These are phyloP conservation scores for Anthonomus grandis DNA, from an alignment of 1,140 invertebrate species.

Conservation along the genomic window DNA sequence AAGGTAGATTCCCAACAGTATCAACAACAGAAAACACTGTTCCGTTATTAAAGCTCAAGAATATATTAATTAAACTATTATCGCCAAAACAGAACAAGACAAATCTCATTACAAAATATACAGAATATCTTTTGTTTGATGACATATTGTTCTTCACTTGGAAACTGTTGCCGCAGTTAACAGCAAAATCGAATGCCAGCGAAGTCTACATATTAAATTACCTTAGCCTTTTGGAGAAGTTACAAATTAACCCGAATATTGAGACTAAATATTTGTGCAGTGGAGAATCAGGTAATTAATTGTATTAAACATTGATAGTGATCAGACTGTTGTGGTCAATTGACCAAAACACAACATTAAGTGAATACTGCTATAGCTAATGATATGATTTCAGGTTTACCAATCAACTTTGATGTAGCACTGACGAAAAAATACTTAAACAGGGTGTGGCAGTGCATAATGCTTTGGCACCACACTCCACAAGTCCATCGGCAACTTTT, in stretches of 20 bases:
- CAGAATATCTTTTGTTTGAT: constrained; percentile 60
- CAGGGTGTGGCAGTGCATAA: constrained; percentile 67
- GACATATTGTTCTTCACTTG: constrained; percentile 62
- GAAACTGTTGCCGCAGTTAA: constrained; percentile 55
- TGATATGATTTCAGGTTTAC: background rate
- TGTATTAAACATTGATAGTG: too few relatives aligned
- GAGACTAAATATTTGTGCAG: constrained; percentile 49
- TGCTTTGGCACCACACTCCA: constrained; percentile 64
- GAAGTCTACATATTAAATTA: constrained; percentile 68
- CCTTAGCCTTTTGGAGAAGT: constrained; percentile 62
- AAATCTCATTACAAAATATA: constrained; percentile 57
- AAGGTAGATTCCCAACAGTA: constrained; percentile 63
- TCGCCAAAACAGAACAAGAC: constrained; percentile 53
- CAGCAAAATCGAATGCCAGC: constrained; percentile 56
- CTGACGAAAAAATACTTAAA: constrained; percentile 53
- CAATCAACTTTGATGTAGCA: constrained; percentile 41
- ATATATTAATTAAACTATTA: constrained; percentile 57
- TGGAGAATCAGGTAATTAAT: constrained; percentile 44
- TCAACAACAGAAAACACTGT: constrained; percentile 54
- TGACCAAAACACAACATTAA: too few relatives aligned
- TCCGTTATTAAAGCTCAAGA: constrained; percentile 59
- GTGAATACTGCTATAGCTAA: background rate
- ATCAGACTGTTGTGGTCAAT: too few relatives aligned
- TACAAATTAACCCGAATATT: constrained; percentile 43
- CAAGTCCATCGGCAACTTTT: constrained; percentile 74